phyloP scores from a whole-genome alignment of 1,140 invertebrate species.

The Diorhabda sublineata region DNA sequence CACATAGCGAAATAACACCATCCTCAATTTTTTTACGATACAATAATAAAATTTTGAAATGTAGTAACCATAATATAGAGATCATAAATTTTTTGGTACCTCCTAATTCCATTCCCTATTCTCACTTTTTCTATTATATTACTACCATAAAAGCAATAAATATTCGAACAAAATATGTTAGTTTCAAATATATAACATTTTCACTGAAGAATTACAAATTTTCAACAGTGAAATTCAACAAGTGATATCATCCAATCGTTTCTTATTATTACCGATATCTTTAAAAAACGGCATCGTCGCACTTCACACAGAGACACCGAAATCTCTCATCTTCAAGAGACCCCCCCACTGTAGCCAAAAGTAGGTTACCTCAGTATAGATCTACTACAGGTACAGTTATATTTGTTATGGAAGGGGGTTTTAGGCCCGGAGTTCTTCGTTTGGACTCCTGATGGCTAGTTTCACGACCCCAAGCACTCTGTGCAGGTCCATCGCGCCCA shows the following conservation, averaged over 20 bases:
- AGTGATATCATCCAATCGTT: background rate
- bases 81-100: no score
- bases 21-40: no score
- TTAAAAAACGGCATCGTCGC: constrained; percentile 5
- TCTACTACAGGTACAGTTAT: constrained; percentile 48
- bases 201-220: background rate
- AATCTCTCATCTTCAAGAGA: constrained; percentile 28
- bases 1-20: no score
- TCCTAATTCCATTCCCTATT: no score
- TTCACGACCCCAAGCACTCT: constrained; percentile 28
- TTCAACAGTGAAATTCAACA: background rate
- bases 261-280: background rate
- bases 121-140: no score
- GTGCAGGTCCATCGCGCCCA: constrained; percentile 28
- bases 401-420: constrained; percentile 36
- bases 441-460: constrained; percentile 41
- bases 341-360: constrained; percentile 29
- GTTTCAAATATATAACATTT: no score
- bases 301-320: constrained; percentile 19
- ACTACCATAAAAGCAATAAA: no score
- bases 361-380: constrained; percentile 44
- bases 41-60: no score
- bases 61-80: no score
- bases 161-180: no score
- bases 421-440: constrained; percentile 34